Evolutionary conservation across 2,888 invertebrate genomes (phyloP).

Genomic region (Emmelina monodactyla): DNA sequence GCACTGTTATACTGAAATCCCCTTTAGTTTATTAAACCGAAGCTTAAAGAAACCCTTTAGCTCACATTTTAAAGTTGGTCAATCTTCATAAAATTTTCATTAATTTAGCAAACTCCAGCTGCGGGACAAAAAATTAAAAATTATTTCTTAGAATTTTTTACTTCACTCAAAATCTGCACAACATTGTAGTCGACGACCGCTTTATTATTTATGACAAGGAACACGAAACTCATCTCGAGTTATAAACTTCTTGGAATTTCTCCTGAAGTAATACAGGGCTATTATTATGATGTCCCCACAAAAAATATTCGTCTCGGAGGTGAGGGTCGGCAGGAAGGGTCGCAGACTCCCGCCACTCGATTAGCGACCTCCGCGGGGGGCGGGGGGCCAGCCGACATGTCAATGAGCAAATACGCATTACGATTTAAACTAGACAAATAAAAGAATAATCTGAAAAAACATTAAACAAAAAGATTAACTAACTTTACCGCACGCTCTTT

Average conservation of each 20-base stretch:
- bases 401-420: no score
- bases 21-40: slow-evolving; percentile 1
- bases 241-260: slow-evolving; percentile 68
- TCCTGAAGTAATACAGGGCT: slow-evolving; percentile 66
- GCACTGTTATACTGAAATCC: no score
- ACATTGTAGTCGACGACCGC: slow-evolving; percentile 63
- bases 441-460: no score
- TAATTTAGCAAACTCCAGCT: slow-evolving; percentile 41
- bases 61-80: no score
- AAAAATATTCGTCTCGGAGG: slow-evolving; percentile 52
- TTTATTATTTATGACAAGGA: slow-evolving; percentile 67
- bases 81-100: slow-evolving; percentile 35
- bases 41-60: neutral
- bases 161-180: slow-evolving; percentile 62
- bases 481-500: no score
- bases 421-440: no score
- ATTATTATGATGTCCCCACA: slow-evolving; percentile 66
- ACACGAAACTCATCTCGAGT: slow-evolving; percentile 67
- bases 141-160: slow-evolving; percentile 55
- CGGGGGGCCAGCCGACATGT: neutral
- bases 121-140: slow-evolving; percentile 46
- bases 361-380: neutral
- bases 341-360: slow-evolving; percentile 12
- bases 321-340: slow-evolving; percentile 31
- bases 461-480: no score